Conservation (phyloP, 2,113 vertebrate genomes). For the Microcebus murinus region DNA sequence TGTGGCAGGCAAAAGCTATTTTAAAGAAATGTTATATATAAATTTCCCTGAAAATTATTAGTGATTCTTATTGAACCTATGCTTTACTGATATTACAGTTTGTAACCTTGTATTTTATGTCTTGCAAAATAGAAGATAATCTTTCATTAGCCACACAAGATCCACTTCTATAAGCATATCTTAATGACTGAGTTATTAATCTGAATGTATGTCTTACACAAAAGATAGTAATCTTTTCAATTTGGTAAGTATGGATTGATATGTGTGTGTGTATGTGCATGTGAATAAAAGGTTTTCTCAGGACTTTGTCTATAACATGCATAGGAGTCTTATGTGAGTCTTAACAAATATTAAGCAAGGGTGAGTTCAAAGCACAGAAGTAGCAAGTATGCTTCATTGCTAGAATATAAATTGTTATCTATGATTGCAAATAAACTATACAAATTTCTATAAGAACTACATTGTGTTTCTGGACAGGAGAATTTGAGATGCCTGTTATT, state of each 20-base stretch:
- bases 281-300: constrained; percentile 63
- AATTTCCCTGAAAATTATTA: constrained; percentile 48
- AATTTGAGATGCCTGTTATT: not conserved
- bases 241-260: constrained; percentile 61
- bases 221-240: constrained; percentile 68
- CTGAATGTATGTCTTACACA: constrained; percentile 73
- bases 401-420: constrained; percentile 71
- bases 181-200: constrained; percentile 83
- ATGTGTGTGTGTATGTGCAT: not conserved
- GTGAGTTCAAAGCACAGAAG: constrained; percentile 52
- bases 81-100: constrained; percentile 71
- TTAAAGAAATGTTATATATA: not conserved
- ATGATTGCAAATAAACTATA: constrained; percentile 37
- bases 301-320: constrained; percentile 54
- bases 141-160: constrained; percentile 80
- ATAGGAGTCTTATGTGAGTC: constrained; percentile 53
- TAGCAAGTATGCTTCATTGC: constrained; percentile 52
- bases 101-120: constrained; percentile 71
- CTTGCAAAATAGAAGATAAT: constrained; percentile 19
- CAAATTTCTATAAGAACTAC: constrained; percentile 48
- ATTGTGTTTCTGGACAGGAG: constrained; percentile 42
- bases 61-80: constrained; percentile 57
- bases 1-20: not conserved
- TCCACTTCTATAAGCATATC: constrained; percentile 78
- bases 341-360: constrained; percentile 67